These are phyloP conservation scores for Aegithalos caudatus DNA, from an alignment of 2,113 vertebrate species.

Conservation along the genomic window DNA sequence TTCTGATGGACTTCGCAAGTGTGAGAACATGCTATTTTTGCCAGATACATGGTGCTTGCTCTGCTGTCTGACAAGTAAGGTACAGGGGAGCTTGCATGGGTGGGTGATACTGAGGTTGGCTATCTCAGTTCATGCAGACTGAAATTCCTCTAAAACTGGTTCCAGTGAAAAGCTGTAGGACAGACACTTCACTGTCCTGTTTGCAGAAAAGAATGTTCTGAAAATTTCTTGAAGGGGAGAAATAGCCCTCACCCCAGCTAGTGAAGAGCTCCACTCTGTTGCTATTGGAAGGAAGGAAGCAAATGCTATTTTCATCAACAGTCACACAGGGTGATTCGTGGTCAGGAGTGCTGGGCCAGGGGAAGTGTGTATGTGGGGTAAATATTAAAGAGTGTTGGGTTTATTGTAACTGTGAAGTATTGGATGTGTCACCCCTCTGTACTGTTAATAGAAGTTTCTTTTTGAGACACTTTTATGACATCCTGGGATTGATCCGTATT, in stretches of 20 bases:
- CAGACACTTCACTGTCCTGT: background rate
- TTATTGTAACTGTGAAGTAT: background rate
- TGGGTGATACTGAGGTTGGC: background rate
- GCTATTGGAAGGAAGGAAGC: background rate
- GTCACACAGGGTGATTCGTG: background rate
- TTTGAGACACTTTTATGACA: background rate
- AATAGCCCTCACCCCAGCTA: background rate
- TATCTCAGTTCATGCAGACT: background rate
- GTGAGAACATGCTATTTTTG: background rate
- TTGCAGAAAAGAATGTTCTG: background rate
- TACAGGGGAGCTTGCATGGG: background rate
- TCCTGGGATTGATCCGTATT: background rate
- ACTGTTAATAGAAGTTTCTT: background rate
- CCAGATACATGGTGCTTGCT: background rate
- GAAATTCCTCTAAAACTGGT: background rate
- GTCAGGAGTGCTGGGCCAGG: background rate
- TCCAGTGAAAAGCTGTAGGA: background rate
- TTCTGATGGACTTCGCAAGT: background rate
- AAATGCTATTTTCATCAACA: background rate
- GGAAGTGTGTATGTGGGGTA: background rate
- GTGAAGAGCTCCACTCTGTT: background rate
- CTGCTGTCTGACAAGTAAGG: background rate
- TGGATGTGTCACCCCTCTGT: background rate
- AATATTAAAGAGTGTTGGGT: background rate
- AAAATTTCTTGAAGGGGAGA: background rate